Base-by-base conservation (phyloP, 2,888 invertebrate species). In the Dascillus cervinus region DNA sequence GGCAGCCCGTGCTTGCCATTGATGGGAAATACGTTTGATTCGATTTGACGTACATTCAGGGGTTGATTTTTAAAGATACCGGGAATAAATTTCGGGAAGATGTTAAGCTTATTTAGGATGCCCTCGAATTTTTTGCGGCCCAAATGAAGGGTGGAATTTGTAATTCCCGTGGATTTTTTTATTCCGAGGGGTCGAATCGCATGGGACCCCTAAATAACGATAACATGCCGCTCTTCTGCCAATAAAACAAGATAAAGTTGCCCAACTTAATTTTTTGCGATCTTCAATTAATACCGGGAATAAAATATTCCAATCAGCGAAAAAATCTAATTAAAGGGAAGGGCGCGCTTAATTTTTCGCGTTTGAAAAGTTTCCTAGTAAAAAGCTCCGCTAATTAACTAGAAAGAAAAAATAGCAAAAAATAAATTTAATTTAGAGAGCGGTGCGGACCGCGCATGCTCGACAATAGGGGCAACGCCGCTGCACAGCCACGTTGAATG, bases 371-470 rank as follows among this genome's bases (percentile, higher is more conserved):
- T n/a, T n/a, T n/a, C n/a, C n/a, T n/a, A n/a, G n/a, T n/a, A n/a
- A 35, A 41, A 39, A 41, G 31, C 29, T 26, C 28, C 25, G 32
- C 41, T 41, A 41, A 41, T 41, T 41, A 41, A 41, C 41, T 29
- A 30, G 34, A 32, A 35, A 35, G 36, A 41, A 39, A 43, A 43
- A 47, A 43, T 36, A 30, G 35, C 33, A 47, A 46, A 44, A 41
- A 43, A 40, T 42, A 45, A 47, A 47, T 47, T 45, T 44, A 47
- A 47, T 47, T 45, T 47, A 29, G 27, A 36, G 35, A 36, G 36
- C 30, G 36, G 28, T 32, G 30, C 31, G 33, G 9, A 32, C 14
- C 15, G 41, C 31, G 43, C 43, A 38, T 26, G 41, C 37, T 41
- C 12, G 13, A 11, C 12, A 22, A 33, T 20, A 4, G 29, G 28